Base-by-base conservation (phyloP, 2,113 vertebrate species). In the Reinhardtius hippoglossoides region DNA sequence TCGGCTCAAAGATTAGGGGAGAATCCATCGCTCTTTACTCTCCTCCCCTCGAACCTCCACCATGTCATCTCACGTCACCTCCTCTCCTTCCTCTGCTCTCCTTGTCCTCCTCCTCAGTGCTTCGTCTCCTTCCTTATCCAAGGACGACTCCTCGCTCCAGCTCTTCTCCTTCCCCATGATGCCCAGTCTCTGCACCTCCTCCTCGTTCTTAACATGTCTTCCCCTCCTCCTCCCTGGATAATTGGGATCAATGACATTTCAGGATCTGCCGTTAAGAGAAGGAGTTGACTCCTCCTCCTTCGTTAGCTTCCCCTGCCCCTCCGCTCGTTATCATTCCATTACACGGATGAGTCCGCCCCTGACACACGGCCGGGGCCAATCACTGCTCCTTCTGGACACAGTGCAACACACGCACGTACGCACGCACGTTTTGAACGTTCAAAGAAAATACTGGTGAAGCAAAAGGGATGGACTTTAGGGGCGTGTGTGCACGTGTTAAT, bases 241-340 rank as follows among this genome's bases (percentile, higher is more conserved):
- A 50, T 16, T 50, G 48, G 20, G 48, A 50, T 50, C 48, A 20
- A 50, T 50, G 48, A 12, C 7, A 8, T 50, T 23, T 10, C 20
- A 55, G 48, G 48, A 50, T 50, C 48, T 50, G 48, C 5, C 27
- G 27, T 18, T 18, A 59, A 62, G 60, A 77, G 14, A 20, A 13
- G 44, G 48, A 50, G 61, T 48, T 35, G n/a, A n/a, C 3, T 40
- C 64, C 77, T 74, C 60, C 48, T 57, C 58, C 52, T 76, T 76
- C 68, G 78, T 73, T 73, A 64, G 61, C 61, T 9, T 54, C 44
- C 37, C 23, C 46, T 26, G 9, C 55, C 72, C 63, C 46, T 64
- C 64, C 74, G 27, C 78, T 80, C 80, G 67, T 88, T 81, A 82
- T 76, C 78, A 67, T 85, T 78, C 74, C 57, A 73, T 83, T 60